A percentile compares a stretch with the other conserved stretches of the same genome.
phyloP scores from a whole-genome alignment of 2,888 invertebrate genomes.

The Lamellibrachia columna region DNA sequence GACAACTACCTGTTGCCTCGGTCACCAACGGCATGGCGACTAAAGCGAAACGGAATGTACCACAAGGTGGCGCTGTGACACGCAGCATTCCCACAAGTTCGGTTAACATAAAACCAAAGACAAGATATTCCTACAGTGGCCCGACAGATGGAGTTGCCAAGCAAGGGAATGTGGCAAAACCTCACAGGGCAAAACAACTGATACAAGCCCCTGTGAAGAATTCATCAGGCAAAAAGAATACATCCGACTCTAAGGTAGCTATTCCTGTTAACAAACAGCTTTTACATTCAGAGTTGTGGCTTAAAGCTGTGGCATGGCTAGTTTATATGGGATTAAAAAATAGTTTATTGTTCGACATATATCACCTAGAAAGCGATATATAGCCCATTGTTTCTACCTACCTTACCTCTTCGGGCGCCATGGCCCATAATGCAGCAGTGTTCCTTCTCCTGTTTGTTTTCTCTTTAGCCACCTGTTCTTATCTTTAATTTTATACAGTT shows the following conservation, averaged over 20 bases:
- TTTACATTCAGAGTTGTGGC: too few relatives aligned
- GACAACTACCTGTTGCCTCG: neutral
- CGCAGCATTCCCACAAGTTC: conserved; percentile 11
- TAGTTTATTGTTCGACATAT: too few relatives aligned
- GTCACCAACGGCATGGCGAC: neutral
- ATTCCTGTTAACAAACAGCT: too few relatives aligned
- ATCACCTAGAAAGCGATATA: too few relatives aligned
- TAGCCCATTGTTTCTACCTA: too few relatives aligned
- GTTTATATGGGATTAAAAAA: too few relatives aligned
- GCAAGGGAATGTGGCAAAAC: neutral
- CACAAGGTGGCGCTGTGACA: neutral
- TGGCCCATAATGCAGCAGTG: too few relatives aligned
- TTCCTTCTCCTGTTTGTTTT: too few relatives aligned
- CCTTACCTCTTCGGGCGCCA: too few relatives aligned
- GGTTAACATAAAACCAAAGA: neutral
- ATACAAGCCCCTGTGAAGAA: neutral
- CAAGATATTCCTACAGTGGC: neutral
- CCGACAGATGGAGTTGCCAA: neutral
- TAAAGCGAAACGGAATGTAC: neutral
- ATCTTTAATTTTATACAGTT: too few relatives aligned
- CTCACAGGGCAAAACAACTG: neutral
- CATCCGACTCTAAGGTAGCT: neutral
- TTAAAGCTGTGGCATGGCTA: too few relatives aligned
- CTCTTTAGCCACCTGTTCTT: too few relatives aligned
- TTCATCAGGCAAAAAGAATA: neutral